Evolutionary conservation across 1,140 invertebrate genomes (phyloP).

Genomic region (Drosophila orosa): DNA sequence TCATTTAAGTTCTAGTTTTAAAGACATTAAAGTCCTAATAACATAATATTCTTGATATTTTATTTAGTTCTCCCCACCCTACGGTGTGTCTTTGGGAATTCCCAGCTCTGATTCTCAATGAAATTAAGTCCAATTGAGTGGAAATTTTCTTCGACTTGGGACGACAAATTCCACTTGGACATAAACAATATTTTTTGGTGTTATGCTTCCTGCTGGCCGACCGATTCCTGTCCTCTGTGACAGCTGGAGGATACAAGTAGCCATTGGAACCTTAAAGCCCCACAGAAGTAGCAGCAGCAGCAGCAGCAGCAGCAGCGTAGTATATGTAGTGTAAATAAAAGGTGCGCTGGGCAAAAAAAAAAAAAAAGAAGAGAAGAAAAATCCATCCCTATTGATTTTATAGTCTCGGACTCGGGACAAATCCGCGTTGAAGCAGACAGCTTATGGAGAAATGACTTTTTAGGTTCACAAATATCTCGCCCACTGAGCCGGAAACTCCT

Average conservation of each 20-base stretch:
- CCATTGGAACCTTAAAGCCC: constrained; percentile 2
- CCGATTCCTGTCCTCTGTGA: constrained; percentile 9
- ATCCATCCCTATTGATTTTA: constrained; percentile 41
- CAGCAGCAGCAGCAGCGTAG: neutral
- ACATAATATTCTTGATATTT: neutral
- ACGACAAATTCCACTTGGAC: constrained; percentile 14
- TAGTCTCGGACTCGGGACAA: constrained; percentile 29
- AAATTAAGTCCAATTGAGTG: constrained; percentile 18
- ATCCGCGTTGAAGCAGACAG: constrained; percentile 46
- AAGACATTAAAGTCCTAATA: neutral
- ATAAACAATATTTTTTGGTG: constrained; percentile 19
- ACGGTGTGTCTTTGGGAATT: neutral
- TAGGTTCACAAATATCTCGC: constrained; percentile 36
- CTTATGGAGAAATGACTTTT: constrained; percentile 49
- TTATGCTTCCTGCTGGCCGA: constrained; percentile 2
- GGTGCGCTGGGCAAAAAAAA: constrained; percentile 3
- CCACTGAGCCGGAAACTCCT: constrained; percentile 48
- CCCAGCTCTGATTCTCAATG: constrained; percentile 11
- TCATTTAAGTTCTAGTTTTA: neutral
- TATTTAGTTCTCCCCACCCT: too few relatives aligned
- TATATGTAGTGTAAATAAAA: constrained; percentile 25
- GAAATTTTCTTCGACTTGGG: constrained; percentile 2
- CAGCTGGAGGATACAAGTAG: constrained; percentile 13
- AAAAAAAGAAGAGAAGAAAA: neutral
- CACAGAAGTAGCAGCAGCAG: neutral